phyloP scores from a whole-genome alignment of 1,140 invertebrate genomes.

The Neodiprion pinetum region DNA sequence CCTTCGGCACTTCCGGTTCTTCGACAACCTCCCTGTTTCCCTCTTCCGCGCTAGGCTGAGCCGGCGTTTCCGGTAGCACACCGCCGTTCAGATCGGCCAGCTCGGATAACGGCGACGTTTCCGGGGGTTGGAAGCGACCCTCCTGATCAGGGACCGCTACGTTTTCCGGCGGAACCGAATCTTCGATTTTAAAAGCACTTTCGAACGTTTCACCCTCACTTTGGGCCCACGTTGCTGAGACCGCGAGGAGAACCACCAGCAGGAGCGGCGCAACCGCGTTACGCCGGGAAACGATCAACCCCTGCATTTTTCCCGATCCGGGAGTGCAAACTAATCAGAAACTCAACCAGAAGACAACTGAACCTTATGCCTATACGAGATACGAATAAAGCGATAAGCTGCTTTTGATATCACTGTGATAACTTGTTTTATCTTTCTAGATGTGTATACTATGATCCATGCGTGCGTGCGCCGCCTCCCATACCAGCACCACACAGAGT shows the following conservation, averaged over 20 bases:
- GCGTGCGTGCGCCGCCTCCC: no score
- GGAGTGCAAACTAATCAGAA: background rate
- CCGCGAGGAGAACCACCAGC: background rate
- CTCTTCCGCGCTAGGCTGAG: conserved; percentile 1
- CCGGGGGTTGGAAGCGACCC: background rate
- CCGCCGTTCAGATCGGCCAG: conserved; percentile 4
- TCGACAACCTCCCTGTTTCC: conserved; percentile 26
- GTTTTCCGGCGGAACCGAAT: background rate
- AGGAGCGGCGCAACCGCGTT: background rate
- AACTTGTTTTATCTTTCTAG: background rate
- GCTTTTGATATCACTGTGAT: background rate
- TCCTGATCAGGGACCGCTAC: background rate
- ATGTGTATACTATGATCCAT: background rate
- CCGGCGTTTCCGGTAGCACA: conserved; percentile 8
- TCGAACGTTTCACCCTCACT: conserved; percentile 34
- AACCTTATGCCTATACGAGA: background rate
- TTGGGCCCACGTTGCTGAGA: background rate
- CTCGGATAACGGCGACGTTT: background rate
- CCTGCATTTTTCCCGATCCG: background rate
- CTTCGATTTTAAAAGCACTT: conserved; percentile 33
- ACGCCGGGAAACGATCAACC: background rate
- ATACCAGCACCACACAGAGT: no score
- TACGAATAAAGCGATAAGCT: background rate
- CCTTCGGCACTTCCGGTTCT: background rate
- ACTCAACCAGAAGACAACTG: background rate